Evolutionary conservation across 2,113 vertebrate species (phyloP), one percentile per base, ranked within the genome.

Genomic region (Sylvietta virens): DNA sequence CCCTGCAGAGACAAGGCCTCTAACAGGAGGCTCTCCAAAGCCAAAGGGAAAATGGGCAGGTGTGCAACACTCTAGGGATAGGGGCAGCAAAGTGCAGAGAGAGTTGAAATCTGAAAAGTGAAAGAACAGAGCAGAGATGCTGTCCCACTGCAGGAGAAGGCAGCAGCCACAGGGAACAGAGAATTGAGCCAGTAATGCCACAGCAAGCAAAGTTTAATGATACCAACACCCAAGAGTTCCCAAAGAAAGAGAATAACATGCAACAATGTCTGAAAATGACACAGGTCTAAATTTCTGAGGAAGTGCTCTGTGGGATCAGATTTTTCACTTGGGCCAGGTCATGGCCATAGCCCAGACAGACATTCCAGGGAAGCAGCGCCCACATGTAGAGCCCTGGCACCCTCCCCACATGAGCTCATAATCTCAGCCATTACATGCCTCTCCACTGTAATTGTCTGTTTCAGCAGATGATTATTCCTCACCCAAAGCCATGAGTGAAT

Each of bases 281-380:
- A 37, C 1, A 1, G 51, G 35, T 40, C 31, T 31, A n/a, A 10
- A 47, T 39, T 76, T 45, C 71, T 54, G 53, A 17, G 35, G 15
- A 72, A n/a, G 45, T 1, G 3, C 81, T 37, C 54, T 3, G 1
- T 10, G 15, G 30, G 47, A 60, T 17, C n/a, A 20, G 26, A 42
- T 67, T 37, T 87, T 31, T 64, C 62, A 70, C 54, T 22, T 8
- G 21, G 16, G 37, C 13, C 42, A 76, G 42, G 20, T 18, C 7
- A 1, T 0, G 58, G 6, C 69, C 0, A 1, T 0, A 62, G 6
- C 69, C 0, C 1, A 72, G 47, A 18, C 14, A 53, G 69, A 50
- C 4, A 4, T 0, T 24, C 9, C 19, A 1, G 39, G 58, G 48
- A 45, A 77, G 51, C 50, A 61, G 53, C 0, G 0, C 3, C 33